A percentile compares a stretch with the other conserved stretches of the same genome.
phyloP scores from a whole-genome alignment of 2,113 vertebrate genomes.

The Amphiprion ocellaris region DNA sequence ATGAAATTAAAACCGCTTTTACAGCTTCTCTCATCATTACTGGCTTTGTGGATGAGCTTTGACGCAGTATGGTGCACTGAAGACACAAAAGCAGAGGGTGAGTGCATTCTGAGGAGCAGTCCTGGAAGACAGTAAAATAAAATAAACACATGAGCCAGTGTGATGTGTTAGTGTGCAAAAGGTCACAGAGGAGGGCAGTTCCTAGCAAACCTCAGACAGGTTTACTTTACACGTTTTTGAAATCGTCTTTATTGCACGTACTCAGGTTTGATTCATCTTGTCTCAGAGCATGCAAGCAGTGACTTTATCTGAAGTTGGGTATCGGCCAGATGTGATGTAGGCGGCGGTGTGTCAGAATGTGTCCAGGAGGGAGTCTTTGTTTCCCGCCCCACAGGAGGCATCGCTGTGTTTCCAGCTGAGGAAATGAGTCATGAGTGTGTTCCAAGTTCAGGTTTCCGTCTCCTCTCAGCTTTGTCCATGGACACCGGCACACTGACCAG shows the following conservation, averaged over 20 bases:
- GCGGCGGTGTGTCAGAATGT: slow-evolving; percentile 59
- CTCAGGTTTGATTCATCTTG: slow-evolving; percentile 14
- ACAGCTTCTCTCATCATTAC: slow-evolving; percentile 50
- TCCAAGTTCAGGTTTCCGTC: slow-evolving; percentile 80
- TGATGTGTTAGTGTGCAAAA: slow-evolving; percentile 47
- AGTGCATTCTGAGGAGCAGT: slow-evolving; percentile 51
- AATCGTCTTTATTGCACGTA: slow-evolving; percentile 16
- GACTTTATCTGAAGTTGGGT: slow-evolving; percentile 48
- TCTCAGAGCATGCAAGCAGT: background rate
- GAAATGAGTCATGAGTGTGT: slow-evolving; percentile 81
- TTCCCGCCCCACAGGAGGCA: slow-evolving; percentile 73
- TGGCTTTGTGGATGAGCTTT: slow-evolving; percentile 61
- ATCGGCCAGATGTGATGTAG: slow-evolving; percentile 40
- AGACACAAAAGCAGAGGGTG: slow-evolving; percentile 56
- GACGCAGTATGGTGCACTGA: slow-evolving; percentile 47
- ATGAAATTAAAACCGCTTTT: slow-evolving; percentile 64
- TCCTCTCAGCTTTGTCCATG: slow-evolving; percentile 65
- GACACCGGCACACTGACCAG: slow-evolving; percentile 43
- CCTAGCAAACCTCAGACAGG: background rate
- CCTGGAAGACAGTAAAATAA: slow-evolving; percentile 48
- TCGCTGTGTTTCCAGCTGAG: slow-evolving; percentile 76
- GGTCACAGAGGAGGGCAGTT: slow-evolving; percentile 41
- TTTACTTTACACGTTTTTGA: background rate
- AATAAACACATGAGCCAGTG: slow-evolving; percentile 61
- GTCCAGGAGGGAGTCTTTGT: slow-evolving; percentile 69